Base-by-base conservation (phyloP, 2,113 vertebrate genomes). In the Sorex araneus region DNA sequence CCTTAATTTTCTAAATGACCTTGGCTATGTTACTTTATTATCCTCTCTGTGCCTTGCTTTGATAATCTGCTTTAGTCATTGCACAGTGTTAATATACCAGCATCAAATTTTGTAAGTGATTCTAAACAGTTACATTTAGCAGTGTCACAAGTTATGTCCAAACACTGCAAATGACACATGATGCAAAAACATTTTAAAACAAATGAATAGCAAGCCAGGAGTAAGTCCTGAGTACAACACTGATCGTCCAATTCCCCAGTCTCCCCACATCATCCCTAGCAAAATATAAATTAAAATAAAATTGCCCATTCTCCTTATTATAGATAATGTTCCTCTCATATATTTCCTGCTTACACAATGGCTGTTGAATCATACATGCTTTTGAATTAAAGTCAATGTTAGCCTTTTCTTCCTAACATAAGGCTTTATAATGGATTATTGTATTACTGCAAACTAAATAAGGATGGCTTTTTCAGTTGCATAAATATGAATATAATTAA, bases 1-100 rank as follows among this genome's bases (percentile, higher is more conserved):
- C 2, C 34, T 81, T 76, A 84, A 80, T 85, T 75, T 84, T 89
- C n/a, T 87, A 28, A 15, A 84, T 84, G 47, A 86, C 47, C 34
- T 75, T 89, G 50, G 7, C 13, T 23, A 80, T 66, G n/a, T 86
- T 86, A 84, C 10, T 83, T 84, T 40, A 76, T 77, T 8, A 0
- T 84, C 57, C 18, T 60, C 21, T 73, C 6, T 81, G 36, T 1
- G 2, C 15, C 78, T 6, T 82, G 91, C 40, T 89, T 27, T 66
- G 87, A 30, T 50, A 63, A 21, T 32, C 47, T 90, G 10, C 2
- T 12, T 66, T 50, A 60, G 6, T 1, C 25, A 54, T 57, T 21
- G 81, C 45, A 93, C 86, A 87, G 43, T 32, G 0, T 73, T 77
- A 30, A 19, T 40, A 15, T n/a, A 7, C 7, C 19, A 66, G 27